phyloP scores from a whole-genome alignment of 1,140 invertebrate genomes.

The Atta texana region DNA sequence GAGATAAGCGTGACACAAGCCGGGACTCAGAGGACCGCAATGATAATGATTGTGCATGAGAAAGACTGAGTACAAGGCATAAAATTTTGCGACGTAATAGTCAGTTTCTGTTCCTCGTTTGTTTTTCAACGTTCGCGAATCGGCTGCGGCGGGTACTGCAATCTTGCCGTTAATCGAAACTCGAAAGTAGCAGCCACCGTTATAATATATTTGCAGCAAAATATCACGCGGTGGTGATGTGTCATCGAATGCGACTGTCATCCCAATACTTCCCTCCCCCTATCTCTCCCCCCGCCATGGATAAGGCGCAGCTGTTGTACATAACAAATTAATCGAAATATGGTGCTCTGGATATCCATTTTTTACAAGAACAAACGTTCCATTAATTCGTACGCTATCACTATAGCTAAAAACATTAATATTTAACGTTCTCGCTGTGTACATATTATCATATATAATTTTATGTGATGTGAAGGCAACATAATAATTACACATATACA shows the following conservation, averaged over 20 bases:
- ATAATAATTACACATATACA: conserved; percentile 53
- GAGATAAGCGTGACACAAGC: conserved; percentile 28
- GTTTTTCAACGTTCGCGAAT: conserved; percentile 80
- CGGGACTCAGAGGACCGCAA: conserved; percentile 35
- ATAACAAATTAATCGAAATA: conserved; percentile 76
- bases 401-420: conserved; percentile 72
- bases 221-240: conserved; percentile 31
- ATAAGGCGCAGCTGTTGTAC: conserved; percentile 70
- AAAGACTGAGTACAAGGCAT: conserved; percentile 83
- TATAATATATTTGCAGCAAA: conserved; percentile 64
- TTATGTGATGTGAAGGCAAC: conserved; percentile 68
- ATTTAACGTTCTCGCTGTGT: conserved; percentile 75
- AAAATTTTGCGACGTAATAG: conserved; percentile 84
- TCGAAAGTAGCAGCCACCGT: conserved; percentile 45
- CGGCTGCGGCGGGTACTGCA: conserved; percentile 72
- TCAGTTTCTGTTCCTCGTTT: conserved; percentile 86
- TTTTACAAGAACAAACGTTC: conserved; percentile 79
- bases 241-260: conserved; percentile 34
- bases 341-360: conserved; percentile 80
- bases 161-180: conserved; percentile 63
- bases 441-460: conserved; percentile 75
- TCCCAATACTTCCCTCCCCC: neutral
- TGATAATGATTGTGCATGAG: conserved; percentile 58
- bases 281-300: neutral
- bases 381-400: conserved; percentile 77